phyloP scores from a whole-genome alignment of 2,113 vertebrate species.

The Xenus cinereus region DNA sequence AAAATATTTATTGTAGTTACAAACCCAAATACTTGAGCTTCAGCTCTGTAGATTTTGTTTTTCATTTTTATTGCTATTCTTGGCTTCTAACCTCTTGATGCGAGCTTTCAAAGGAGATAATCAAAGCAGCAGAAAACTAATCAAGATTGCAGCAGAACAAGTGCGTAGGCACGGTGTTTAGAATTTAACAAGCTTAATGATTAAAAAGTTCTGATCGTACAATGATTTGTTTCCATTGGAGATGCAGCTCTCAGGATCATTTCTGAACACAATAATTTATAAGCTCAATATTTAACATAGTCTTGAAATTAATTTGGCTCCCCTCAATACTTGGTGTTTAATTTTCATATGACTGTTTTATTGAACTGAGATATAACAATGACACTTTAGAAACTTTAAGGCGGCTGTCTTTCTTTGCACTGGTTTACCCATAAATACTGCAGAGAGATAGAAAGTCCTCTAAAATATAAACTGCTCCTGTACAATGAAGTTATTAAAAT shows the following conservation, averaged over 20 bases:
- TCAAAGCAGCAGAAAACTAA: slow-evolving; percentile 18
- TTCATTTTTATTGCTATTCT: not conserved
- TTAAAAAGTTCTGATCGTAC: not conserved
- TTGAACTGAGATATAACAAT: not conserved
- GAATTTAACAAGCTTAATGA: not conserved
- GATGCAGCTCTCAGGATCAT: not conserved
- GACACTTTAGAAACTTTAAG: not conserved
- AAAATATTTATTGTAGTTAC: not conserved
- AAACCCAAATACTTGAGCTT: not conserved
- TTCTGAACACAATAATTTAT: not conserved
- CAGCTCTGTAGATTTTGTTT: not conserved
- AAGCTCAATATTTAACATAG: not conserved
- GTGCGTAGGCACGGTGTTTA: not conserved
- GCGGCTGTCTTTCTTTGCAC: not conserved
- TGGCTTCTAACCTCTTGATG: not conserved
- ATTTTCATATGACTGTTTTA: not conserved
- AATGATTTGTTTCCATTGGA: not conserved
- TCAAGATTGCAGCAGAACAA: not conserved
- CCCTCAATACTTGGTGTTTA: not conserved
- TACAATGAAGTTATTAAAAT: slow-evolving; percentile 50
- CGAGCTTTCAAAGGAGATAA: not conserved
- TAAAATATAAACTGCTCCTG: not conserved
- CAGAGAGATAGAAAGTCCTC: not conserved
- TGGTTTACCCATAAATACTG: not conserved
- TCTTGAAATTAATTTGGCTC: not conserved